phyloP scores from a whole-genome alignment of 2,888 invertebrate species.

The Chloroclysta siterata region DNA sequence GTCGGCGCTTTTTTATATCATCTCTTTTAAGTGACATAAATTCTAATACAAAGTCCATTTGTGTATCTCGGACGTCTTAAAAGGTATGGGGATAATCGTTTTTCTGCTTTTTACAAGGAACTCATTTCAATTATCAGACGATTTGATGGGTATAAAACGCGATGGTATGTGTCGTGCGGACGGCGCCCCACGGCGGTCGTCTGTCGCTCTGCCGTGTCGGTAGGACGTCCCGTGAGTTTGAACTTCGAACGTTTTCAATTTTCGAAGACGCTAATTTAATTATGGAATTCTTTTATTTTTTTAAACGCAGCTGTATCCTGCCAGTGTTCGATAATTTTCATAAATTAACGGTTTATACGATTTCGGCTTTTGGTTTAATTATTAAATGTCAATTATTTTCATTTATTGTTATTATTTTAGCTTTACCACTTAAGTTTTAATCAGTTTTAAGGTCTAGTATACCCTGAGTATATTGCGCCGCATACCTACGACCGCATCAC shows the following conservation, averaged over 20 bases:
- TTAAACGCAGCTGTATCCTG: constrained; percentile 77
- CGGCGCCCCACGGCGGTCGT: constrained; percentile 77
- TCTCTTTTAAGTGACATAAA: constrained; percentile 84
- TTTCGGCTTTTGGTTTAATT: constrained; percentile 47
- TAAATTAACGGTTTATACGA: constrained; percentile 64
- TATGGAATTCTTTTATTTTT: constrained; percentile 66
- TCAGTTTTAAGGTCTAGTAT: no score
- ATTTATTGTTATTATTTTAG: constrained; percentile 38
- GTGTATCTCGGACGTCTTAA: constrained; percentile 84
- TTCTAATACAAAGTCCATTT: constrained; percentile 85
- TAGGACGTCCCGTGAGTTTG: constrained; percentile 66
- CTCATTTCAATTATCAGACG: constrained; percentile 84
- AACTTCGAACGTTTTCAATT: constrained; percentile 62
- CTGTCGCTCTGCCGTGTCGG: constrained; percentile 41
- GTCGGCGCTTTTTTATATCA: constrained; percentile 83
- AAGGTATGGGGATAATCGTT: constrained; percentile 84
- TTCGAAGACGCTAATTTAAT: constrained; percentile 82
- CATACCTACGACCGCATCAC: no score
- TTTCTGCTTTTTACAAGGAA: constrained; percentile 84
- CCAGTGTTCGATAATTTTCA: constrained; percentile 64
- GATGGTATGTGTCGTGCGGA: constrained; percentile 75
- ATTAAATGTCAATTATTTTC: constrained; percentile 42
- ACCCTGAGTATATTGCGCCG: no score
- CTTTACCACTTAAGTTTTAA: not conserved
- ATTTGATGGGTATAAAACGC: constrained; percentile 82